These are phyloP conservation scores for Lathamus discolor DNA, from an alignment of 2,113 vertebrate genomes.

Conservation along the genomic window DNA sequence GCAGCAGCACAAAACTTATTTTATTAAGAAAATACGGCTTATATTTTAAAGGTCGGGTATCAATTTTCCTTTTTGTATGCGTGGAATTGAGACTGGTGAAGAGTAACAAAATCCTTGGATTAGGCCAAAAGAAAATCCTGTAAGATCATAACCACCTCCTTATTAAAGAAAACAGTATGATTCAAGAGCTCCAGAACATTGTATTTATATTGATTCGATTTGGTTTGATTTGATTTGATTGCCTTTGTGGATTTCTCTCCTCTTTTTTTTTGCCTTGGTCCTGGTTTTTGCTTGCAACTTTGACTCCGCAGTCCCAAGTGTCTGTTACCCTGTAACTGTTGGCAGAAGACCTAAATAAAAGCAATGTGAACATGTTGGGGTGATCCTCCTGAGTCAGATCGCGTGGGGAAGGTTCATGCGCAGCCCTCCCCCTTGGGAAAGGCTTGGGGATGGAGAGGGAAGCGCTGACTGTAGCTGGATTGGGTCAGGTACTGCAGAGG, in stretches of 20 bases:
- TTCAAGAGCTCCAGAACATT: slow-evolving; percentile 58
- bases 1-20: slow-evolving; percentile 78
- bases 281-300: slow-evolving; percentile 59
- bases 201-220: slow-evolving; percentile 36
- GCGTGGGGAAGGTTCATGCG: not conserved
- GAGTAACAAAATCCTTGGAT: slow-evolving; percentile 60
- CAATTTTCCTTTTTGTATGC: slow-evolving; percentile 17
- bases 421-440: not conserved
- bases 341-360: slow-evolving; percentile 69
- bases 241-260: slow-evolving; percentile 14
- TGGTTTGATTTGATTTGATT: slow-evolving; percentile 37
- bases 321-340: slow-evolving; percentile 65
- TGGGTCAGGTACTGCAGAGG: not conserved
- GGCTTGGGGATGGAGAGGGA: not conserved
- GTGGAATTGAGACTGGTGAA: slow-evolving; percentile 55
- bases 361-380: slow-evolving; percentile 41
- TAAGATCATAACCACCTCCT: slow-evolving; percentile 61
- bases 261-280: slow-evolving; percentile 18
- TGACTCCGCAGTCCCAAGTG: slow-evolving; percentile 46
- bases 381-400: slow-evolving; percentile 31
- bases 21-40: slow-evolving; percentile 77
- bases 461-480: not conserved
- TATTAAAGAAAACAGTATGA: slow-evolving; percentile 52
- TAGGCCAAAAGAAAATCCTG: slow-evolving; percentile 61
- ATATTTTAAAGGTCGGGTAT: slow-evolving; percentile 74